A percentile compares a stretch with the other conserved stretches of the same genome.
Conservation (phyloP, 2,113 vertebrate genomes). For the Phalacrocorax carbo region DNA sequence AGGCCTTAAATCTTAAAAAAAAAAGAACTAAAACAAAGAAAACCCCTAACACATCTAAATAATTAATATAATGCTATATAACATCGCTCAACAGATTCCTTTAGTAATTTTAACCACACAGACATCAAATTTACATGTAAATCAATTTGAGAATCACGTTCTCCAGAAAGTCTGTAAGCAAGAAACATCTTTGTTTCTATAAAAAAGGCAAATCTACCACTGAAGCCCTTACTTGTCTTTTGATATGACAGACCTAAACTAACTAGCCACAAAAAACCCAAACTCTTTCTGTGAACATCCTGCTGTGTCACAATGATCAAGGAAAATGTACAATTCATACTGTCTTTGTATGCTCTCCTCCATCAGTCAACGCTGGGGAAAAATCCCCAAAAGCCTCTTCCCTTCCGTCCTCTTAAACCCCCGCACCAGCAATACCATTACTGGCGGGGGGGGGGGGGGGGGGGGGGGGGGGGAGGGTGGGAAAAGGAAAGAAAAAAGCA, state of each 20-base stretch:
- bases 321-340: not conserved
- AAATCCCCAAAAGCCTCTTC: not conserved
- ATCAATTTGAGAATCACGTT: not conserved
- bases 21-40: not conserved
- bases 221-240: not conserved
- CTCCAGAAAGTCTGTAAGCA: not conserved
- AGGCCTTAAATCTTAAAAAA: not conserved
- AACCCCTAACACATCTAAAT: not conserved
- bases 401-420: rapidly evolving
- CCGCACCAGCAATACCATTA: not conserved
- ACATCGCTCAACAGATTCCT: not conserved
- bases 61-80: not conserved
- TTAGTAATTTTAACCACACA: not conserved
- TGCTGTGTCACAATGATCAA: not conserved
- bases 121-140: not conserved
- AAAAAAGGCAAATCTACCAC: not conserved
- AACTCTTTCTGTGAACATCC: not conserved
- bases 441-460: too few relatives aligned
- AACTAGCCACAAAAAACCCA: not conserved
- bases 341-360: not conserved
- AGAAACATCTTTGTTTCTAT: not conserved
- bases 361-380: not conserved
- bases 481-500: not conserved
- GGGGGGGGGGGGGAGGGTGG: too few relatives aligned
- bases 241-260: not conserved